A percentile compares a stretch with the other conserved stretches of the same genome.
Conservation (phyloP, 2,113 vertebrate species). For the Elanoides forficatus region DNA sequence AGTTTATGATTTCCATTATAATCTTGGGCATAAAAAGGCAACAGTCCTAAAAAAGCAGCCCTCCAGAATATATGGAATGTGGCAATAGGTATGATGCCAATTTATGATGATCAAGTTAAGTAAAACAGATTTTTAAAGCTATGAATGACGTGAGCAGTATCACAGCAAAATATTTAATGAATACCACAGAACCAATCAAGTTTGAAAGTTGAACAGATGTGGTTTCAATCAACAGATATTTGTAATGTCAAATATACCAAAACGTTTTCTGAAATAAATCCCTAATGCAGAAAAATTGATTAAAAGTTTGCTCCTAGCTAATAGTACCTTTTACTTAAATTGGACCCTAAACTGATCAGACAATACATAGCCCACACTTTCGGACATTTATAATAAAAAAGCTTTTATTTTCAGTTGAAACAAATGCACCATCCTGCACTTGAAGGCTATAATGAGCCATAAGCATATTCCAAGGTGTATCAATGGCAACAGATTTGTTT, state of each 20-base stretch:
- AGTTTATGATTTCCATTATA: conserved; percentile 44
- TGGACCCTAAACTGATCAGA: conserved; percentile 71
- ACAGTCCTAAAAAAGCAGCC: conserved; percentile 66
- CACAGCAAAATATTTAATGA: conserved; percentile 64
- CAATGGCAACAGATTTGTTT: conserved; percentile 59
- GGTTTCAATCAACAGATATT: conserved; percentile 48
- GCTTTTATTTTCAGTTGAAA: conserved; percentile 76
- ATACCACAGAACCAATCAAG: conserved; percentile 56
- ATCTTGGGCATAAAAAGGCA: conserved; percentile 64
- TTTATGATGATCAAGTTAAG: conserved; percentile 22
- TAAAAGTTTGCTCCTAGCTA: conserved; percentile 57
- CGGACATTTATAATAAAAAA: conserved; percentile 76
- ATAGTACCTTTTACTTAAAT: conserved; percentile 66
- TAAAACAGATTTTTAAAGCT: conserved; percentile 65
- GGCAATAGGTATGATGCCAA: conserved; percentile 32
- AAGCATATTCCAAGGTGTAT: conserved; percentile 63
- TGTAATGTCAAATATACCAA: conserved; percentile 49
- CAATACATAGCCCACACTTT: conserved; percentile 77
- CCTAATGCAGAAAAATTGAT: conserved; percentile 61
- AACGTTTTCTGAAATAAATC: conserved; percentile 67
- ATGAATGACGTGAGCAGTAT: conserved; percentile 53
- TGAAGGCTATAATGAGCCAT: conserved; percentile 65
- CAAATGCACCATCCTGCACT: conserved; percentile 70
- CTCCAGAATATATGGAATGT: conserved; percentile 66
- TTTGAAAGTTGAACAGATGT: conserved; percentile 64